phyloP scores from a whole-genome alignment of 2,888 invertebrate species.

The Furcula furcula region DNA sequence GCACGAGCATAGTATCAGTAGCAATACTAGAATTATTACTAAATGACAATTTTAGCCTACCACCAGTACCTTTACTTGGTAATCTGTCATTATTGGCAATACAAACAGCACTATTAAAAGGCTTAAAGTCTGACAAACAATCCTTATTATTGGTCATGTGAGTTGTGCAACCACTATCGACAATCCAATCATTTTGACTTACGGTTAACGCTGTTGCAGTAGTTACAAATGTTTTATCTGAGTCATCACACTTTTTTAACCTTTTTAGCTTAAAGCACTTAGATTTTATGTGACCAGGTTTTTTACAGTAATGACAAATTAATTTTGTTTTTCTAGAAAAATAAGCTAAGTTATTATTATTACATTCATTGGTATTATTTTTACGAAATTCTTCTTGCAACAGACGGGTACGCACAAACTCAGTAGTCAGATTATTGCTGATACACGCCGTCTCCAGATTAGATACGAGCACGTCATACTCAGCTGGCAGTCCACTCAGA shows the following conservation, averaged over 20 bases:
- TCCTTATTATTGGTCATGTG: not conserved
- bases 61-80: not conserved
- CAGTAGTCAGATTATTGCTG: not conserved
- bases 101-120: not conserved
- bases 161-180: not conserved
- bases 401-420: not conserved
- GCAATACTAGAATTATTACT: not conserved
- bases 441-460: not conserved
- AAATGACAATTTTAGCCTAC: no score
- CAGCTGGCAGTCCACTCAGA: constrained; percentile 3
- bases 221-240: not conserved
- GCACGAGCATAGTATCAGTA: not conserved
- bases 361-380: not conserved
- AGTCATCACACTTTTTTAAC: not conserved
- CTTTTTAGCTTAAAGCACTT: not conserved
- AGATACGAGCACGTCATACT: constrained; percentile 2
- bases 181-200: not conserved
- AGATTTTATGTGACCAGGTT: not conserved
- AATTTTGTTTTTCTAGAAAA: not conserved
- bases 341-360: not conserved
- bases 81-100: not conserved
- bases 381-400: not conserved
- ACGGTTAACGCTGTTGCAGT: not conserved
- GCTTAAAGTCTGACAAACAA: not conserved
- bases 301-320: not conserved